Evolutionary conservation across 2,113 vertebrate species (phyloP), one percentile per base, ranked within the genome.

Genomic region (Phalacrocorax carbo): DNA sequence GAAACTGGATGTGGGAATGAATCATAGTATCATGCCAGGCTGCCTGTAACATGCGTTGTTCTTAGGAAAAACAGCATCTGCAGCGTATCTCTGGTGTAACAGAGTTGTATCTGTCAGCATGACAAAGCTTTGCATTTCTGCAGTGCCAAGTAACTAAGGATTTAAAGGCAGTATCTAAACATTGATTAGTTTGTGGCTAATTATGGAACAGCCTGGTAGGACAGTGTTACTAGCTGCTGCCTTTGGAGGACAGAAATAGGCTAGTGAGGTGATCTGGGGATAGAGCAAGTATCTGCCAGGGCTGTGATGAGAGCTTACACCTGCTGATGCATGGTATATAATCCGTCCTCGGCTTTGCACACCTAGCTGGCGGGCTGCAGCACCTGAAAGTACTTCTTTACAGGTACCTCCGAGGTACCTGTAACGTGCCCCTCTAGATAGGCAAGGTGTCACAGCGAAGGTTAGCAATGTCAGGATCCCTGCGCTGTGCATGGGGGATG

Each of bases 391-490:
- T 6, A 64, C 38, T 82, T 25, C 55, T 54, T 38, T 38, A 38
- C 21, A 15, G 54, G 38, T 38, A 38, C 22, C 52, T 5, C 30
- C 4, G 15, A 29, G 29, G 36, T 13, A 15, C 42, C 65, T 36
- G 9, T 2, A 8, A 8, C 0, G 1, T 4, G 16, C 38, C 16
- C 54, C 60, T n/a, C 16, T 6, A 29, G 15, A 9, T 1, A 36
- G 82, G 36, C 27, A 11, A 16, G 17, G n/a, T 30, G 44, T 32
- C 66, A 23, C 26, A 19, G 52, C 30, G 38, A 49, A 62, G 86
- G 71, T 40, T 7, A 36, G 68, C 64, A 60, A 26, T 1, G 2
- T 5, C 1, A 2, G 57, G 40, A 29, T 44, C 44, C 44, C 60
- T 14, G 60, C 2, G 16, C 80, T 27, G 25, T 34, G 64, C n/a